A percentile compares a stretch with the other conserved stretches of the same genome.
Evolutionary conservation across 2,888 invertebrate genomes (phyloP).

Genomic region (Drosophila barbarae): DNA sequence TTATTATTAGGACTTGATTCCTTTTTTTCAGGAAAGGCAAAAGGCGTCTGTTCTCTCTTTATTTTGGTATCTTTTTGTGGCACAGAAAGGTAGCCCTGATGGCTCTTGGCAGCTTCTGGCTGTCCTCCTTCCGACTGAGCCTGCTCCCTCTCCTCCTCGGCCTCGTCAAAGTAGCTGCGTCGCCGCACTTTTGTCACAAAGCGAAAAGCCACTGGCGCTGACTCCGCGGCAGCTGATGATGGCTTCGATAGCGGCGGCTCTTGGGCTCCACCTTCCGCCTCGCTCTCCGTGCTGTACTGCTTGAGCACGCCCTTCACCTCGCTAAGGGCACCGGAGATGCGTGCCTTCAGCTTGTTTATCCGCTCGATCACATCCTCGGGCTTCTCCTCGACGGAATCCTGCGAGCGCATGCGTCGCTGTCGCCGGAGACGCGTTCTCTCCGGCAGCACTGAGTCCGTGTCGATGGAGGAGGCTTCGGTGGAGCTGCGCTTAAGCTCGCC

Average conservation of each 20-base stretch:
- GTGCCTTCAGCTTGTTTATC: conserved; percentile 76
- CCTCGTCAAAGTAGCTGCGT: conserved; percentile 74
- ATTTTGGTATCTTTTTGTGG: conserved; percentile 9
- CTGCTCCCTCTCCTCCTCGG: conserved; percentile 59
- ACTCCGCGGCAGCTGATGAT: neutral
- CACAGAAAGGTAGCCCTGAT: neutral
- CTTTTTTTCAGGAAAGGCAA: conserved; percentile 1
- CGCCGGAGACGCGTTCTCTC: conserved; percentile 70
- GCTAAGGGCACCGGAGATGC: conserved; percentile 77
- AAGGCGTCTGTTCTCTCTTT: conserved; percentile 18
- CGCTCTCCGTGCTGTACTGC: conserved; percentile 77
- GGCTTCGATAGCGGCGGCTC: conserved; percentile 13
- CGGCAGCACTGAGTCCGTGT: conserved; percentile 60
- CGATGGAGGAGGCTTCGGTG: conserved; percentile 50
- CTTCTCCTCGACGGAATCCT: conserved; percentile 66
- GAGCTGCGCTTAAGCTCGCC: conserved; percentile 54
- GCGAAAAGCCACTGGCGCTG: conserved; percentile 72
- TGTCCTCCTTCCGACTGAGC: neutral
- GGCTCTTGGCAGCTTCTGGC: neutral
- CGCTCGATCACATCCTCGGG: conserved; percentile 75
- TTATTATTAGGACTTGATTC: too few species aligned
- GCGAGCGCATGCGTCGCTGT: conserved; percentile 70
- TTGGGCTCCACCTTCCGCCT: conserved; percentile 53
- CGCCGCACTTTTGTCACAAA: conserved; percentile 77
- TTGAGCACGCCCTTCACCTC: conserved; percentile 78